Evolutionary conservation across 2,888 invertebrate species (phyloP).

Genomic region (Drosophila diplacantha): DNA sequence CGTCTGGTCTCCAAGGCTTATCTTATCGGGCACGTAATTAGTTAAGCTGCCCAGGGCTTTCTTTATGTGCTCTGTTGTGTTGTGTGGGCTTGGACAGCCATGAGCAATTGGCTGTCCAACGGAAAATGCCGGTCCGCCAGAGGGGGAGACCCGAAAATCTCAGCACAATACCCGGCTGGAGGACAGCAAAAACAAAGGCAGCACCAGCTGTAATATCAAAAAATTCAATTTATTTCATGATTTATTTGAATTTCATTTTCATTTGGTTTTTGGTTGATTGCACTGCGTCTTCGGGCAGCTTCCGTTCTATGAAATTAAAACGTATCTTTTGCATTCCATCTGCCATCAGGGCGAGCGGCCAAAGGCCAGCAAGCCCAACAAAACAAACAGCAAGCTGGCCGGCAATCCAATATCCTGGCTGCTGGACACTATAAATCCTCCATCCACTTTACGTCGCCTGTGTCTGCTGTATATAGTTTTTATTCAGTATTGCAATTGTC

Average conservation of each 20-base stretch:
- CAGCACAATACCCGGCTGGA: conserved; percentile 8
- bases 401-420: conserved; percentile 64
- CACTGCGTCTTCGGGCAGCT: conserved; percentile 48
- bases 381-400: conserved; percentile 32
- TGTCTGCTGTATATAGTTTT: conserved; percentile 55
- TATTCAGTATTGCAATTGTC: conserved; percentile 62
- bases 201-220: conserved; percentile 59
- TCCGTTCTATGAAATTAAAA: conserved; percentile 56
- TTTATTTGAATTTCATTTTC: conserved; percentile 66
- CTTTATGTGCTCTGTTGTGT: conserved; percentile 13
- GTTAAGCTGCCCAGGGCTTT: conserved; percentile 66
- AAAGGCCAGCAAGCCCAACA: conserved; percentile 1
- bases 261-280: conserved; percentile 50
- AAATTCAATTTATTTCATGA: conserved; percentile 68
- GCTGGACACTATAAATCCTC: conserved; percentile 55
- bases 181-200: conserved; percentile 23
- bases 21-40: conserved; percentile 71
- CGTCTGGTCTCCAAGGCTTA: conserved; percentile 58
- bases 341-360: conserved; percentile 27
- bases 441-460: conserved; percentile 3
- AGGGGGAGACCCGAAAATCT: conserved; percentile 9
- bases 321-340: conserved; percentile 66
- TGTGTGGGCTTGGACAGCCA: conserved; percentile 22
- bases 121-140: conserved; percentile 25
- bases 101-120: conserved; percentile 57